Evolutionary conservation across 2,888 invertebrate species (phyloP), one percentile per base, ranked within the genome.

Genomic region (Cremastinae sp.): DNA sequence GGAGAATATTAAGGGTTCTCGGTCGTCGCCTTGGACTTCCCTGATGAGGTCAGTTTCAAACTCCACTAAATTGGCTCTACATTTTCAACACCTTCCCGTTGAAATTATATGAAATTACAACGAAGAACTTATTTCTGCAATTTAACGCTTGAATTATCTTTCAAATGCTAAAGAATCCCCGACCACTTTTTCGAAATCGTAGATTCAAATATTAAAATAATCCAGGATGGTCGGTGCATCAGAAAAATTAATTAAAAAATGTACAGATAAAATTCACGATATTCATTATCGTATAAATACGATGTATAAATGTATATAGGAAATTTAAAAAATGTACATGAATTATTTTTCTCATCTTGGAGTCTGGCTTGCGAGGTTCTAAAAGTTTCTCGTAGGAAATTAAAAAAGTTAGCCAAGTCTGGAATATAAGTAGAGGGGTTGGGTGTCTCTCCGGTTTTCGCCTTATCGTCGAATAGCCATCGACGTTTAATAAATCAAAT

Each of bases 41-140:
- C 78, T 79, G 78, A 79, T 81, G 73, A 78, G 75, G 74, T 78
- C 72, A 79, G 73, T 80, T 82, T 78, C 45, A 75, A 74, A 78
- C 43, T 47, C 22, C n/a, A n/a, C n/a, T 28, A 66, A 66, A 55
- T 45, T 41, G 61, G 61, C 56, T 58, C 37, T 18, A n/a, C 20
- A 49, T 22, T 58, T 43, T 12, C 20, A 18, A 10, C n/a, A 45
- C 16, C 28, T 14, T 51, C 39, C 14, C 20, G 20, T n/a, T n/a
- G n/a, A n/a, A n/a, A n/a, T n/a, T n/a, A n/a, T n/a, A n/a, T n/a
- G n/a, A n/a, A n/a, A n/a, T n/a, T n/a, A n/a, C n/a, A n/a, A n/a
- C n/a, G n/a, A n/a, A n/a, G n/a, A n/a, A n/a, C n/a, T n/a, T n/a
- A n/a, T n/a, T n/a, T n/a, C n/a, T n/a, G n/a, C n/a, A n/a, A n/a